Evolutionary conservation across 2,888 invertebrate genomes (phyloP), one percentile per base, ranked within the genome.

Genomic region (Drosophila cognata): DNA sequence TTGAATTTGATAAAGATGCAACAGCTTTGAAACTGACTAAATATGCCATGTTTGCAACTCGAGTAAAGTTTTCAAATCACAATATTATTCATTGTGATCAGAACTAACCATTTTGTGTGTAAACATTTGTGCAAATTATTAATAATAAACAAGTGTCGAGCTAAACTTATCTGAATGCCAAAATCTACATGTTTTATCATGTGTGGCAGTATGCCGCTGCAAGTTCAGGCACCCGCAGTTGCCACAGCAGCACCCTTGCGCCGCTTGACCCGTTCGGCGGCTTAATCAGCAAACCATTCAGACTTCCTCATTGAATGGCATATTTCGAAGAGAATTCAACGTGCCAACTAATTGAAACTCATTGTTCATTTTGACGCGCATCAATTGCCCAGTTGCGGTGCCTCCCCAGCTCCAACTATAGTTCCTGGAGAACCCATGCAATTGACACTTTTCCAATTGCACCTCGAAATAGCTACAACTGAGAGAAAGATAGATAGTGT

Each of bases 391-490:
- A n/a, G 48, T 60, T 25, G 46, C 21, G 46, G 10, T 29, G 18
- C 46, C 56, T 11, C 21, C 51, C 16, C 53, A 28, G 33, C 46
- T 25, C 29, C 5, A 28, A 36, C 33, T 38, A 51, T 29, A 46
- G 68, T 63, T 59, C 31, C 52, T 36, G 41, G 28, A 50, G 51
- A 61, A 56, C 76, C 48, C 50, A 13, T 75, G 76, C 84, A 88
- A 90, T 90, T 88, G 87, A 88, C 87, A 88, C 87, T 88, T 90
- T 88, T 88, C 75, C 90, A 90, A 90, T 88, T 88, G 88, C 90
- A 90, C 83, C 89, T 85, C 75, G 8, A 56, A 18, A 55, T n/a
- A 36, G 36, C 35, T 13, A 56, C 38, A 53, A 55, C 55, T 46
- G 38, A 21, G 51, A 18, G 18, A 51, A 11, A n/a, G 6, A 29